Conservation (phyloP, 2,113 vertebrate species). For the Ondatra zibethicus region DNA sequence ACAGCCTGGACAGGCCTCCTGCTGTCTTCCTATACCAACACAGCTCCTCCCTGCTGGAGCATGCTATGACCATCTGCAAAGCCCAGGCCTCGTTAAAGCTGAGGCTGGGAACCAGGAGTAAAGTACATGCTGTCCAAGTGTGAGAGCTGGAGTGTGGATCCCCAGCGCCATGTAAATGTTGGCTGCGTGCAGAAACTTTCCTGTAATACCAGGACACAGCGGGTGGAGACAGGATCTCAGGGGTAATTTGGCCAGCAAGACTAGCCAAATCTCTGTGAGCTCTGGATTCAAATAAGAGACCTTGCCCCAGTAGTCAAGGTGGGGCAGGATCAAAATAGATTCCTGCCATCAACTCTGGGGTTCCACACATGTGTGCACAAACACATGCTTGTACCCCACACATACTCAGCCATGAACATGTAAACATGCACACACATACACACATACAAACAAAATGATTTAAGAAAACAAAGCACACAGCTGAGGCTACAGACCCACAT, state of each 20-base stretch:
- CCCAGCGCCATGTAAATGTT: neutral
- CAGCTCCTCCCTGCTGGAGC: fast-evolving
- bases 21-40: neutral
- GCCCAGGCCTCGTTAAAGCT: neutral
- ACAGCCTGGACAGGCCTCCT: neutral
- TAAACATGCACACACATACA: neutral
- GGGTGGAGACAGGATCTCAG: neutral
- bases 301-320: neutral
- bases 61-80: neutral
- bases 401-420: neutral
- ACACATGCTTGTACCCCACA: too few species aligned
- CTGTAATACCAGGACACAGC: neutral
- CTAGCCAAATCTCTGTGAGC: neutral
- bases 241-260: neutral
- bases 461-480: neutral
- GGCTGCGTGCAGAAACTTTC: neutral
- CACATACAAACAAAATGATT: neutral
- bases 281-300: neutral
- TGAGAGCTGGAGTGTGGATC: neutral
- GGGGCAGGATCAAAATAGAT: neutral
- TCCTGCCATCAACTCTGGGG: neutral
- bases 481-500: neutral
- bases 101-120: too few species aligned
- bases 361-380: neutral
- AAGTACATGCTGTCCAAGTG: neutral